Evolutionary conservation across 2,113 vertebrate genomes (phyloP).

Genomic region (Micronycteris hirsuta): DNA sequence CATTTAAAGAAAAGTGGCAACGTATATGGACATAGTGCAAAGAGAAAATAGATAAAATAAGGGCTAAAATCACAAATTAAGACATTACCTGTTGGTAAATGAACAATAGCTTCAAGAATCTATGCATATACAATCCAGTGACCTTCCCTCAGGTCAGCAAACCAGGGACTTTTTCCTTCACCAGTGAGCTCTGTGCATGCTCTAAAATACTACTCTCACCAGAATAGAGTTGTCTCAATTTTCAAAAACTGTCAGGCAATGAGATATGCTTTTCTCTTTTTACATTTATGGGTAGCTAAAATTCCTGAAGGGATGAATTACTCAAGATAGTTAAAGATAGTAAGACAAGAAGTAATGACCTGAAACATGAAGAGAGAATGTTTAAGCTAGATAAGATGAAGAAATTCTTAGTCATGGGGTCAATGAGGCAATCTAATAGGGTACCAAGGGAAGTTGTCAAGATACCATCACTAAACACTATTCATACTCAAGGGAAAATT

Average conservation of each 20-base stretch:
- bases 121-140: background rate
- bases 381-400: conserved; percentile 49
- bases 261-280: conserved; percentile 48
- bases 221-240: conserved; percentile 49
- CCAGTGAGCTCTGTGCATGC: background rate
- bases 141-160: conserved; percentile 22
- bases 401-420: conserved; percentile 39
- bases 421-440: conserved; percentile 36
- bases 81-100: background rate
- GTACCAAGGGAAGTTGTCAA: background rate
- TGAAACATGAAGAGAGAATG: background rate
- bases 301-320: conserved; percentile 56
- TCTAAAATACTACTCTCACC: background rate
- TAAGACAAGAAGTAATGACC: conserved; percentile 58
- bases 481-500: conserved; percentile 21
- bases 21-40: background rate
- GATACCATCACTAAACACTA: conserved; percentile 34
- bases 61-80: background rate
- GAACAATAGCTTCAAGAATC: background rate
- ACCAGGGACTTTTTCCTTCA: background rate
- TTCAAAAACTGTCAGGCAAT: conserved; percentile 49
- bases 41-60: background rate
- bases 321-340: conserved; percentile 50
- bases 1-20: background rate
- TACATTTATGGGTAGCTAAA: conserved; percentile 33